Base-by-base conservation (phyloP, 1,140 invertebrate species). In the Drosophila arizonae region DNA sequence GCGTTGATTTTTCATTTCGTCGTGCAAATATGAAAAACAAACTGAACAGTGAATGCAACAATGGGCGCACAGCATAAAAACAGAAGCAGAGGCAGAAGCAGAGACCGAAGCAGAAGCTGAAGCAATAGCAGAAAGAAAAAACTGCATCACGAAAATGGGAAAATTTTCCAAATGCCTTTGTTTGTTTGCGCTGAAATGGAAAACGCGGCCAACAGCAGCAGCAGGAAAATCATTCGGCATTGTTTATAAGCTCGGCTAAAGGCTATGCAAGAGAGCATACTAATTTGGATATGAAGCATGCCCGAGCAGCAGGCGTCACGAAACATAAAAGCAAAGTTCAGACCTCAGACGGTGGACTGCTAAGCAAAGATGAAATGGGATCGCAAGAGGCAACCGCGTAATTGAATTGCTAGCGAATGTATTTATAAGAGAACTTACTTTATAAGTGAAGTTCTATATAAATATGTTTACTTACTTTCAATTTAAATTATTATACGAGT, bases 1-100 rank as follows among this genome's bases (percentile, higher is more conserved):
- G 76, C 76, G 69, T 74, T 79, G 84, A 84, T 84, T 87, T 87
- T 81, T 77, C 84, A 87, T 87, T 87, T 87, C 64, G 64, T 63
- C 72, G 72, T 80, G 84, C 84, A 87, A 87, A 87, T 87, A 87
- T 88, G 79, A 77, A 88, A 89, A 77, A 77, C 84, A 84, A 87
- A 89, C 77, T 72, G 77, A 51, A 45, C 74, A 79, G 69, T 54
- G 68, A 76, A 73, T 54, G 66, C 26, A 57, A 68, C 41, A 66
- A 66, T 56, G 56, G 50, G 21, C 56, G 3, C 33, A 28, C 39
- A 52, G 50, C 62, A 46, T 46, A 21, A 46, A 46, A 41, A 39
- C 57, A 43, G 36, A 21, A 45, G 33, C 9, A 3, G 33, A 36
- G 3, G 36, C 11, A 9, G 33, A 36, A 11, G 36, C 36, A 9